Percentiles rank a stretch among this genome's conserved stretches.
phyloP scores from a whole-genome alignment of 2,888 invertebrate genomes.

The Ichneumoninae sp. region DNA sequence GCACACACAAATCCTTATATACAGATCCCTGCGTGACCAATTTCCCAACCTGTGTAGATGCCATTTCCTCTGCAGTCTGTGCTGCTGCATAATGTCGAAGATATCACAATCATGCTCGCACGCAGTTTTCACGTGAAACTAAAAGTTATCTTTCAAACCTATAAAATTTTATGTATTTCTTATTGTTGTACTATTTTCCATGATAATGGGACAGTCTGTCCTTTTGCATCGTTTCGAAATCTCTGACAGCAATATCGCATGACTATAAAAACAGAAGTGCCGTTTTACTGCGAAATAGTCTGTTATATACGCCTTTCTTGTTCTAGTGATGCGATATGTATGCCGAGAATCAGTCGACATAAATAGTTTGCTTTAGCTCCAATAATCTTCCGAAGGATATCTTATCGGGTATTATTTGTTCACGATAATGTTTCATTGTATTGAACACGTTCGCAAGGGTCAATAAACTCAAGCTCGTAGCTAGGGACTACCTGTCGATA shows the following conservation, averaged over 20 bases:
- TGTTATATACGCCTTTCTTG: neutral
- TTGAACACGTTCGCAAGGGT: conserved; percentile 38
- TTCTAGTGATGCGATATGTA: neutral
- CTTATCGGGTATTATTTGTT: neutral
- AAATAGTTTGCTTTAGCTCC: conserved; percentile 55
- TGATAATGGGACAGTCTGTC: neutral
- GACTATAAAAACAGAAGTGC: conserved; percentile 36
- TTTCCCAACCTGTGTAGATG: conserved; percentile 49
- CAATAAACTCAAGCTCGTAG: neutral
- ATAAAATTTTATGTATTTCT: neutral
- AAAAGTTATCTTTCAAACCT: conserved; percentile 48
- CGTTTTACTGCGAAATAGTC: neutral
- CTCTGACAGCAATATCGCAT: neutral
- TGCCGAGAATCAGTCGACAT: conserved; percentile 17
- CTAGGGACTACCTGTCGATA: neutral
- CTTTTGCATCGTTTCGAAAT: neutral
- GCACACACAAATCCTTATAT: conserved; percentile 28
- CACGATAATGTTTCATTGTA: conserved; percentile 16
- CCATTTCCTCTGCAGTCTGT: no score
- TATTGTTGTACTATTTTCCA: neutral
- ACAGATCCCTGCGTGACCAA: neutral
- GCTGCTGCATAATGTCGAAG: conserved; percentile 25
- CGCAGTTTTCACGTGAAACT: neutral
- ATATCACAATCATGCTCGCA: neutral
- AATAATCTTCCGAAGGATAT: conserved; percentile 39